Conservation (phyloP, 2,797 vertebrate species). For the Phataginus tetradactyla region DNA sequence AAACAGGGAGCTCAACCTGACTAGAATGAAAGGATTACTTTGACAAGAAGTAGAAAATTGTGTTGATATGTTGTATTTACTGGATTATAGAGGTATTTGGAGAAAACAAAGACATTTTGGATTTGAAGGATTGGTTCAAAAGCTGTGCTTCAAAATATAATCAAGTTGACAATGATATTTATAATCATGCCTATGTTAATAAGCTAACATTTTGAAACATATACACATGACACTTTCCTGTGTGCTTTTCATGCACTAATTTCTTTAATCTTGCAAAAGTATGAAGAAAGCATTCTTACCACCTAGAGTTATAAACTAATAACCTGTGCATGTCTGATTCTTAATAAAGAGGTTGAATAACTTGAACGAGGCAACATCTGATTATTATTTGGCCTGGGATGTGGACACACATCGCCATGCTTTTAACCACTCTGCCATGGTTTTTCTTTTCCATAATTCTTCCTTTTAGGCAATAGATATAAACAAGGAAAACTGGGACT, state of each 20-base stretch:
- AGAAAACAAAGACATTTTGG: neutral
- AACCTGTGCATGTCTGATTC: neutral
- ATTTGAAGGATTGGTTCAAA: neutral
- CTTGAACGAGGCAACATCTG: neutral
- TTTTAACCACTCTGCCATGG: neutral
- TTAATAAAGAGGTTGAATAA: neutral
- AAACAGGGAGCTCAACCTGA: neutral
- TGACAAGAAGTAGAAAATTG: conserved; percentile 8
- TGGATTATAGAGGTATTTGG: neutral
- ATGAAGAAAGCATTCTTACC: neutral
- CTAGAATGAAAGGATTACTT: neutral
- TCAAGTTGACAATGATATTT: neutral
- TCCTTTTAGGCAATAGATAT: neutral
- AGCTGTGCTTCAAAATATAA: neutral
- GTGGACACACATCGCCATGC: accelerated
- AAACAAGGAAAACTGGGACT: neutral
- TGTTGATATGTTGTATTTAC: neutral
- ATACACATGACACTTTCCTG: neutral
- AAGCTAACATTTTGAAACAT: neutral
- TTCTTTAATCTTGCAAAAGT: neutral
- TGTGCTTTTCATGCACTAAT: neutral
- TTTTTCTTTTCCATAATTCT: neutral
- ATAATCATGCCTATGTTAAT: neutral
- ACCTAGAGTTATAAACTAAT: neutral
- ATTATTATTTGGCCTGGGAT: neutral